Evolutionary conservation across 2,888 invertebrate species (phyloP).

Genomic region (Leptinotarsa haldemani): DNA sequence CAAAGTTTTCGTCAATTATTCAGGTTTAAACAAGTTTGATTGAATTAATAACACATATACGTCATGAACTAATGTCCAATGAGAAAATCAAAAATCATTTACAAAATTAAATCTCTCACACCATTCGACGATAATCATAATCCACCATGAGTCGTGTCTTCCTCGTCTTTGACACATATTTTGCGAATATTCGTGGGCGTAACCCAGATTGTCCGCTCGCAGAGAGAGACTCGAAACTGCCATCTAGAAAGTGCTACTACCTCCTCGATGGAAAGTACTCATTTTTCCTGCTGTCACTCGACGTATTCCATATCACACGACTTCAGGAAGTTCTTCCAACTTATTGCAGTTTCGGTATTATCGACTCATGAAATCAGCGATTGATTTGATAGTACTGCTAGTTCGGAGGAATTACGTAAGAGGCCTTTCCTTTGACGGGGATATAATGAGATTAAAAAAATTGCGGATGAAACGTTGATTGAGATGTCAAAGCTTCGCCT

Average conservation of each 20-base stretch:
- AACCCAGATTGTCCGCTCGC: slow-evolving; percentile 14
- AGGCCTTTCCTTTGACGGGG: slow-evolving; percentile 12
- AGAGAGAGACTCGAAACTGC: slow-evolving; percentile 8
- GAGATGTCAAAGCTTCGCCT: slow-evolving; percentile 14
- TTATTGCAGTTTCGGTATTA: slow-evolving; percentile 1
- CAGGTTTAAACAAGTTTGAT: too few species aligned
- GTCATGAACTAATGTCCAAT: too few species aligned
- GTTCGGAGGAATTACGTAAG: neutral
- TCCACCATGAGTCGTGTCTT: neutral
- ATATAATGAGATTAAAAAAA: slow-evolving; percentile 8
- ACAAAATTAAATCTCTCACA: neutral
- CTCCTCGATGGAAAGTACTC: slow-evolving; percentile 15
- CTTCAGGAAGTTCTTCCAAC: slow-evolving; percentile 23
- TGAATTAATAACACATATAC: too few species aligned
- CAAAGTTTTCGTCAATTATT: too few species aligned
- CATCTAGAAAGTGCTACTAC: slow-evolving; percentile 27
- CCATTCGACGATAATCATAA: neutral
- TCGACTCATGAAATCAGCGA: neutral
- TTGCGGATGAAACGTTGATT: slow-evolving; percentile 7
- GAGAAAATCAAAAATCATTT: neutral
- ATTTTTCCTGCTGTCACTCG: slow-evolving; percentile 14
- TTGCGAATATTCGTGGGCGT: slow-evolving; percentile 14
- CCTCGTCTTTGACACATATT: slow-evolving; percentile 13
- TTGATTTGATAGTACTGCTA: neutral
- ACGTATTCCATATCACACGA: slow-evolving; percentile 22